Evolutionary conservation across 2,113 vertebrate genomes (phyloP).

Genomic region (Aspiorhynchus laticeps): DNA sequence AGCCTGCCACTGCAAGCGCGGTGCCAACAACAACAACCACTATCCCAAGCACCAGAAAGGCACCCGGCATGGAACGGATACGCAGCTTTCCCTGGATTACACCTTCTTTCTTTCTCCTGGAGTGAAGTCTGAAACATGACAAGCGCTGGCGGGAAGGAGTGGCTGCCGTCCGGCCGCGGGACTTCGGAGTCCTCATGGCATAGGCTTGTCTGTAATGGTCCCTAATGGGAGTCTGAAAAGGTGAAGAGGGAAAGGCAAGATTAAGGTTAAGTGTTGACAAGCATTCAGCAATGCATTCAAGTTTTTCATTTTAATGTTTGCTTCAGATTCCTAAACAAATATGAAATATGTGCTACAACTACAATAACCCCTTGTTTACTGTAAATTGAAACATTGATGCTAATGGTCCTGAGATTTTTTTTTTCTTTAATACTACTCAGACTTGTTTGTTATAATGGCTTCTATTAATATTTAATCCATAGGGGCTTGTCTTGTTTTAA

Average conservation of each 20-base stretch:
- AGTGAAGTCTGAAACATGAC: conserved; percentile 64
- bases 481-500: not conserved
- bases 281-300: conserved; percentile 3
- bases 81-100: conserved; percentile 84
- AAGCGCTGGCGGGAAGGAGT: conserved; percentile 58
- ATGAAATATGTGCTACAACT: not conserved
- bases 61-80: conserved; percentile 88
- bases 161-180: conserved; percentile 18
- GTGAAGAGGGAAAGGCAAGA: not conserved
- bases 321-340: not conserved
- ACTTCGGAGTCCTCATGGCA: conserved; percentile 68
- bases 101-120: conserved; percentile 66
- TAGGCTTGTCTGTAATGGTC: conserved; percentile 31
- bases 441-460: conserved; percentile 15
- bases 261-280: not conserved
- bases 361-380: not conserved
- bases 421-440: not conserved
- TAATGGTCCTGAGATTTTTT: conserved; percentile 7
- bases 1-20: conserved; percentile 88
- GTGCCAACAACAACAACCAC: conserved; percentile 88
- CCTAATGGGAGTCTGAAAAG: conserved; percentile 57
- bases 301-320: not conserved
- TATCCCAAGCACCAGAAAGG: conserved; percentile 87
- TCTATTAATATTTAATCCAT: conserved; percentile 37
- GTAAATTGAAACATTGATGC: conserved; percentile 5